phyloP scores from a whole-genome alignment of 2,797 vertebrate species.

The Tinamus major region DNA sequence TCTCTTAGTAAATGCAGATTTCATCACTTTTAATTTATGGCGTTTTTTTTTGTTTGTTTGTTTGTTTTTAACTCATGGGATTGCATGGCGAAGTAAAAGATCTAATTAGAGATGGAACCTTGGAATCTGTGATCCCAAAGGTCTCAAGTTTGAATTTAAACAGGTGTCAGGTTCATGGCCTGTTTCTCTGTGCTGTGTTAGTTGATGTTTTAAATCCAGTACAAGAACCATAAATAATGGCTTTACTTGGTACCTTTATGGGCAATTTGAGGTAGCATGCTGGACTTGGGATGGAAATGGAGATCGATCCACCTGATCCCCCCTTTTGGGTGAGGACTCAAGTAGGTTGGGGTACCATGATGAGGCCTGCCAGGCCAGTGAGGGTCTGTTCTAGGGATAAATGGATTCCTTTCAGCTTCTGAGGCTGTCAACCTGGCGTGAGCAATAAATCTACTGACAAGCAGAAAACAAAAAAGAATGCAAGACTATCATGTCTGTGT shows the following conservation, averaged over 20 bases:
- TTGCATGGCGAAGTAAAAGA: background rate
- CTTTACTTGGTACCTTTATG: background rate
- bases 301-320: background rate
- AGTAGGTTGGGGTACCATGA: background rate
- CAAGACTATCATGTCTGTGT: conserved; percentile 41
- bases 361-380: background rate
- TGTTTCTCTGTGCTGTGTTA: background rate
- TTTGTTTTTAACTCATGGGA: background rate
- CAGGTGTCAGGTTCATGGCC: background rate
- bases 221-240: background rate
- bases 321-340: background rate
- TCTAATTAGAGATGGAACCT: background rate
- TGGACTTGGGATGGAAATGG: background rate
- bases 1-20: background rate
- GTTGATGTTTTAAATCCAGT: background rate
- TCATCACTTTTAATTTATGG: background rate
- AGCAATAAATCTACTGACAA: conserved; percentile 47
- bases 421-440: background rate
- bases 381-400: background rate
- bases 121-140: background rate
- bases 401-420: conserved; percentile 16
- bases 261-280: background rate
- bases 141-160: background rate
- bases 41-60: too few species aligned
- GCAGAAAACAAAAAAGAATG: conserved; percentile 54